Evolutionary conservation across 2,797 vertebrate genomes (phyloP).

Genomic region (Cynodonichthys magdalenae): DNA sequence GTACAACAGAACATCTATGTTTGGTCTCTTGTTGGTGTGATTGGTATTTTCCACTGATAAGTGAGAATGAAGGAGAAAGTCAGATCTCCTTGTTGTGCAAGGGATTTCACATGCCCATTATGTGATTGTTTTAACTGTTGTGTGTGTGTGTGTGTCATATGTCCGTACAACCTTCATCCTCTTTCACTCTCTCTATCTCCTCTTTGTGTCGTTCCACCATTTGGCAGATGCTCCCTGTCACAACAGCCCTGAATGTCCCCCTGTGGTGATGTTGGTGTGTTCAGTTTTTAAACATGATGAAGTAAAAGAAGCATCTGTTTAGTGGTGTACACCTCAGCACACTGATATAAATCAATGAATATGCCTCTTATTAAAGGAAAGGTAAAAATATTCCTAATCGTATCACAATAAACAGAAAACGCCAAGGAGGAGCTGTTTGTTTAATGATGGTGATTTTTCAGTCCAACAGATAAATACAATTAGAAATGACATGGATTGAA

Average conservation of each 20-base stretch:
- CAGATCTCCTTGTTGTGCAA: conserved; percentile 27
- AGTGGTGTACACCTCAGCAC: conserved; percentile 57
- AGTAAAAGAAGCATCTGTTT: conserved; percentile 48
- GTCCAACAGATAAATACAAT: too few species aligned
- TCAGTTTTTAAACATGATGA: conserved; percentile 71
- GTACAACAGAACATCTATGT: conserved; percentile 15
- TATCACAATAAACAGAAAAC: conserved; percentile 17
- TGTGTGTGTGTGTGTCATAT: conserved; percentile 31
- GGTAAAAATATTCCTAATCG: conserved; percentile 22
- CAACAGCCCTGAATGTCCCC: conserved; percentile 25
- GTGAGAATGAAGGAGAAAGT: conserved; percentile 44
- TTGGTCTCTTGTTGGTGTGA: conserved; percentile 7
- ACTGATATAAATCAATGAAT: conserved; percentile 15
- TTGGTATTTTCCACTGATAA: conserved; percentile 29
- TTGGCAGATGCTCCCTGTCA: conserved; percentile 57
- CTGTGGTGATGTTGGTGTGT: conserved; percentile 42
- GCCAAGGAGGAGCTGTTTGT: conserved; percentile 8
- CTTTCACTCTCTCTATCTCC: conserved; percentile 21
- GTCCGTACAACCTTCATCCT: conserved; percentile 25
- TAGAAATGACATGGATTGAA: too few species aligned
- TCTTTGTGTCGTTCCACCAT: conserved; percentile 40
- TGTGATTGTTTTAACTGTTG: conserved; percentile 53
- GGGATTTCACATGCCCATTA: conserved; percentile 65
- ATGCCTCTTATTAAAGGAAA: conserved; percentile 8
- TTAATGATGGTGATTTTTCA: conserved; percentile 1